Evolutionary conservation across 1,140 invertebrate species (phyloP).

Genomic region (Ooceraea biroi): DNA sequence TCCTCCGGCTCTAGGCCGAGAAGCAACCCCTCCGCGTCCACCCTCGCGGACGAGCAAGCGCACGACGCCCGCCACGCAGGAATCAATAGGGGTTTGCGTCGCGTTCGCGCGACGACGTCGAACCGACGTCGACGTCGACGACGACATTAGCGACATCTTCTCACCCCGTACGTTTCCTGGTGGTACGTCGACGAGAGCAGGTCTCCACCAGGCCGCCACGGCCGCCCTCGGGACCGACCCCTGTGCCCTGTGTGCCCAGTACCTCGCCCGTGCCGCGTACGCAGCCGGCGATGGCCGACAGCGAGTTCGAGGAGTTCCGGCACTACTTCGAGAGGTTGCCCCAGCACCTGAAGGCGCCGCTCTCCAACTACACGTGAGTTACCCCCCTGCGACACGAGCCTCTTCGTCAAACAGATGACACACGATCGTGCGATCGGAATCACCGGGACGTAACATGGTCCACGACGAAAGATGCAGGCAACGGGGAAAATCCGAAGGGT

Average conservation of each 20-base stretch:
- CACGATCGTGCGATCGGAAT: conserved; percentile 1
- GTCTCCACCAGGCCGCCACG: conserved; percentile 68
- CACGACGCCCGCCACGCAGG: conserved; percentile 72
- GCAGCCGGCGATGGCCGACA: conserved; percentile 91
- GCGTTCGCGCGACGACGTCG: conserved; percentile 58
- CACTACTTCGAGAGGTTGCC: conserved; percentile 93
- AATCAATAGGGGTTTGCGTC: conserved; percentile 79
- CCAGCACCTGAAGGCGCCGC: conserved; percentile 92
- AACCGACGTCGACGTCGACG: conserved; percentile 69
- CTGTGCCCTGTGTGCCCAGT: conserved; percentile 19
- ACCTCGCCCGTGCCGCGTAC: conserved; percentile 5
- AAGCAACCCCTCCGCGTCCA: conserved; percentile 6
- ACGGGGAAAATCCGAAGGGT: not conserved
- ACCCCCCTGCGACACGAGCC: not conserved
- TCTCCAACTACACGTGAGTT: conserved; percentile 89
- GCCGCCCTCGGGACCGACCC: conserved; percentile 73
- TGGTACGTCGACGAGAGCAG: conserved; percentile 67
- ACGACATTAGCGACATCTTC: conserved; percentile 72
- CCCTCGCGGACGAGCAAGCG: conserved; percentile 72
- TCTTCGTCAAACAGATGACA: conserved; percentile 38
- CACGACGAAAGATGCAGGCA: not conserved
- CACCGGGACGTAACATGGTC: conserved; percentile 4
- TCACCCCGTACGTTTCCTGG: conserved; percentile 45
- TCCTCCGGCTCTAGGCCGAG: conserved; percentile 21
- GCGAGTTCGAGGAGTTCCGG: conserved; percentile 96